Evolutionary conservation across 2,797 vertebrate genomes (phyloP).

Genomic region (Halcyon leucocephala): DNA sequence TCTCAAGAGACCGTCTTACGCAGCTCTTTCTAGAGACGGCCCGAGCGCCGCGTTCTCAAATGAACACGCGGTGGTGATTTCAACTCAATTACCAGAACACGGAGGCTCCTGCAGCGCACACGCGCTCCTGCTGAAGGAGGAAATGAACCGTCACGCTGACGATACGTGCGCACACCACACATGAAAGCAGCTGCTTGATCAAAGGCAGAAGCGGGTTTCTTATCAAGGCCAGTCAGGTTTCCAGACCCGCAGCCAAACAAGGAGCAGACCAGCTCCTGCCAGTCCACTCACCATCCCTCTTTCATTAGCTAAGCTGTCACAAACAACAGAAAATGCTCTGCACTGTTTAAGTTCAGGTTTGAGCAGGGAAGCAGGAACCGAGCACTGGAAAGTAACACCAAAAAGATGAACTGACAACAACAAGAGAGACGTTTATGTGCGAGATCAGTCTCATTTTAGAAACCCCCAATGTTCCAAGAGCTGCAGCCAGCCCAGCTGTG

Average conservation of each 20-base stretch:
- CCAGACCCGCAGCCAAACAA: background rate
- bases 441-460: background rate
- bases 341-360: background rate
- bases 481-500: background rate
- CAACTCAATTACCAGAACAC: conserved; percentile 74
- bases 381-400: background rate
- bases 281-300: background rate
- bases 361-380: background rate
- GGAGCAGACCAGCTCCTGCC: background rate
- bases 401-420: background rate
- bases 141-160: conserved; percentile 45
- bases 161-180: background rate
- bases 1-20: background rate
- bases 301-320: background rate
- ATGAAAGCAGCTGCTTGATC: background rate
- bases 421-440: background rate
- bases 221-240: conserved; percentile 33
- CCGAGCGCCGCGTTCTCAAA: conserved; percentile 37
- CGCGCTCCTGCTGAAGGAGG: conserved; percentile 29
- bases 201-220: background rate
- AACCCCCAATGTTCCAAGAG: background rate
- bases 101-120: conserved; percentile 11
- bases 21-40: conserved; percentile 56
- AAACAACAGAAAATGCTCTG: background rate
- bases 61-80: conserved; percentile 50